Evolutionary conservation across 2,797 vertebrate species (phyloP), one percentile per base, ranked within the genome.

Genomic region (Eidolon dupreanum): DNA sequence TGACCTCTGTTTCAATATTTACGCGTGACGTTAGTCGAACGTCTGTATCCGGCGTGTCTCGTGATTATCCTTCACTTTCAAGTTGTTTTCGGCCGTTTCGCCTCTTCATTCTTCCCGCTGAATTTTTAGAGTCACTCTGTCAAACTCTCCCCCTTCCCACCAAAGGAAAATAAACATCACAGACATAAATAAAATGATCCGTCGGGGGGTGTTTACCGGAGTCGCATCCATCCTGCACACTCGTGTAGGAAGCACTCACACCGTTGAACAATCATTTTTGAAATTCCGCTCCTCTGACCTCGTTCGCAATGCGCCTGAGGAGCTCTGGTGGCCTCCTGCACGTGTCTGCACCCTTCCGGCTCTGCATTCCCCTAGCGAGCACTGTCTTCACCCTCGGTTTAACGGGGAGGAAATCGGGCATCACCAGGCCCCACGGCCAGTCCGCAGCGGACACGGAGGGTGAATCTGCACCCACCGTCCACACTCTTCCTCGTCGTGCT

Each of bases 21-120:
- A 96, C 24, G 38, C 46, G 24, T 55, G 66, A 20, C 77, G 66
- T 28, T 68, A n/a, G 88, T 94, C 88, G 84, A 92, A 92, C 92
- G 51, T 82, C 43, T 88, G 33, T 41, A 87, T 41, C 92, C 66
- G 81, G 75, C 3, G 0, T 38, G 38, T n/a, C 41, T 6, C 38
- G 17, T 63, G 73, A 87, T 91, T 36, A 78, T 65, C 57, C 28
- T 77, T 77, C 51, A 74, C 66, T 73, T 85, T 88, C n/a, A 70
- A 57, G 65, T 84, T 53, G 41, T 20, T 75, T 65, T 78, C 83
- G 43, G 71, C 15, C 65, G 6, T 71, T 78, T 85, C 59, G 15
- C 36, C 51, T 13, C 20, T 79, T 88, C 11, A 36, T 53, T 74
- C 77, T 92, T 77, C 31, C 11, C 19, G 55, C 1, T 70, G 61